phyloP scores from a whole-genome alignment of 1,140 invertebrate genomes.

The Archegozetes longisetosus region DNA sequence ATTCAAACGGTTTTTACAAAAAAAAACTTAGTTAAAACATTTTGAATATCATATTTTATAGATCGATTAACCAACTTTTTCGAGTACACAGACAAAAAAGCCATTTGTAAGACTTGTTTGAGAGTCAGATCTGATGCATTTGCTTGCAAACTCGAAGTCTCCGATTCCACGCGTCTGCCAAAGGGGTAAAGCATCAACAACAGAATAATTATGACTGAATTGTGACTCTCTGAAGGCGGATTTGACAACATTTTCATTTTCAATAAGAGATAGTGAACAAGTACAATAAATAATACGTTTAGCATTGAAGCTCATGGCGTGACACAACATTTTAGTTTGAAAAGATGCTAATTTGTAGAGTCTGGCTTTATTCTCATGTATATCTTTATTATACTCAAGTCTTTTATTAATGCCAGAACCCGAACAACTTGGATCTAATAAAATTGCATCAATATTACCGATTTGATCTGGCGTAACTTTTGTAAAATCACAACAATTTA shows the following conservation, averaged over 20 bases:
- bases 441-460: constrained; percentile 63
- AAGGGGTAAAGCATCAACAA: constrained; percentile 24
- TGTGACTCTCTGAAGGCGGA: constrained; percentile 31
- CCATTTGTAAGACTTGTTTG: constrained; percentile 67
- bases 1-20: too few relatives aligned
- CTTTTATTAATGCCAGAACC: constrained; percentile 66
- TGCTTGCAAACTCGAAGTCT: constrained; percentile 31
- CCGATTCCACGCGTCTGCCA: constrained; percentile 25
- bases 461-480: constrained; percentile 36
- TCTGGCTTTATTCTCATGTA: constrained; percentile 30
- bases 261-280: constrained; percentile 71
- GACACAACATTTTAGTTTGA: constrained; percentile 65
- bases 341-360: constrained; percentile 54
- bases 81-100: constrained; percentile 46
- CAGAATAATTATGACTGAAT: constrained; percentile 18
- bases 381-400: constrained; percentile 28
- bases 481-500: constrained; percentile 52
- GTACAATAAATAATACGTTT: constrained; percentile 85
- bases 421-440: constrained; percentile 89
- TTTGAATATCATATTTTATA: too few relatives aligned
- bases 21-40: too few relatives aligned
- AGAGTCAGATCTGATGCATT: constrained; percentile 58
- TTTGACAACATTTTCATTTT: constrained; percentile 84
- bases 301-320: constrained; percentile 67
- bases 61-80: too few relatives aligned